A percentile compares a stretch with the other conserved stretches of the same genome.
Evolutionary conservation across 2,797 vertebrate genomes (phyloP).

Genomic region (Psittacula derbiana): DNA sequence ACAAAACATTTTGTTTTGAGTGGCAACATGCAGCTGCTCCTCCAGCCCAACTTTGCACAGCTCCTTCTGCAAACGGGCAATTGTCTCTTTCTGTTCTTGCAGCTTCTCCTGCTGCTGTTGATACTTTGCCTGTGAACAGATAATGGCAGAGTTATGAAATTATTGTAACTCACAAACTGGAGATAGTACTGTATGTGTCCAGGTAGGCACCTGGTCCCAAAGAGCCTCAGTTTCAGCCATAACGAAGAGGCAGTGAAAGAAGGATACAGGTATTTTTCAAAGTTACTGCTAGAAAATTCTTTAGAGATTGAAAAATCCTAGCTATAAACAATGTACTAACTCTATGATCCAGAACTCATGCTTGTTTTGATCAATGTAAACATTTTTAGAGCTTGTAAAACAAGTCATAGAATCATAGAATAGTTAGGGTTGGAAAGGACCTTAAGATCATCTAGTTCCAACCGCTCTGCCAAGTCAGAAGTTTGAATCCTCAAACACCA

Average conservation of each 20-base stretch:
- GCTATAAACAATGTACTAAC: not conserved
- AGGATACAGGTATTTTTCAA: not conserved
- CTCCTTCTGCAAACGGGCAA: slow-evolving; percentile 79
- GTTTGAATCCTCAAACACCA: not conserved
- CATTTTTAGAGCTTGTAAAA: not conserved
- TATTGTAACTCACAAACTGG: not conserved
- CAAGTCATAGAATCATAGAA: not conserved
- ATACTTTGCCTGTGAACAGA: slow-evolving; percentile 71
- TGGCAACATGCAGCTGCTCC: slow-evolving; percentile 74
- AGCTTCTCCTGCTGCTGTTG: slow-evolving; percentile 78
- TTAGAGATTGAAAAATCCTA: not conserved
- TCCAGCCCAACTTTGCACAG: slow-evolving; percentile 75
- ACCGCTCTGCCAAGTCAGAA: not conserved
- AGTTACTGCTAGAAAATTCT: not conserved
- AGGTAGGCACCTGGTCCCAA: not conserved
- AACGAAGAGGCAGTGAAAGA: not conserved
- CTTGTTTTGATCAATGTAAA: not conserved
- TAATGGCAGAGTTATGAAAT: not conserved
- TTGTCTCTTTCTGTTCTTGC: slow-evolving; percentile 74
- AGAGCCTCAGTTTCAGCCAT: not conserved
- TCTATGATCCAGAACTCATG: not conserved
- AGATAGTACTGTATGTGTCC: not conserved
- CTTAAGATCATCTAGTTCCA: too few species aligned
- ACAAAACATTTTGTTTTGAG: slow-evolving; percentile 79
- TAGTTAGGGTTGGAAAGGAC: too few species aligned